Evolutionary conservation across 2,113 vertebrate species (phyloP).

Genomic region (Kobus ellipsiprymnus): DNA sequence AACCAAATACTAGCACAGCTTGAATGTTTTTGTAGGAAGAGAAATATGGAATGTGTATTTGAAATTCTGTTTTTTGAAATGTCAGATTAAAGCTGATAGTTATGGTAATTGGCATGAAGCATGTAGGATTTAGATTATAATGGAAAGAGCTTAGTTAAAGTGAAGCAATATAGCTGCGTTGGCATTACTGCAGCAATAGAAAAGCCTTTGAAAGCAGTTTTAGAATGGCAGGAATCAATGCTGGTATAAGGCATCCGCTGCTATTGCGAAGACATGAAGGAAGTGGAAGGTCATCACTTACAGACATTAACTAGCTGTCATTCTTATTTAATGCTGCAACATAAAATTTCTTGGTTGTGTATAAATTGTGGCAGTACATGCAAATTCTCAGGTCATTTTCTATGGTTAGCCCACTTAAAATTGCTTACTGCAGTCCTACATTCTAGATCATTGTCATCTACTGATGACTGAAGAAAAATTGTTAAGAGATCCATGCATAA

Average conservation of each 20-base stretch:
- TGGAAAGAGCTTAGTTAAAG: slow-evolving; percentile 26
- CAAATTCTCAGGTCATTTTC: not conserved
- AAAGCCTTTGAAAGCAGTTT: not conserved
- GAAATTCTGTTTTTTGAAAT: slow-evolving; percentile 50
- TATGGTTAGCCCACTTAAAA: not conserved
- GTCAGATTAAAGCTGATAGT: slow-evolving; percentile 42
- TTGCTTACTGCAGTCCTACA: slow-evolving; percentile 24
- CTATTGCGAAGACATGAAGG: not conserved
- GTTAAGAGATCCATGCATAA: not conserved
- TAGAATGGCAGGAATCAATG: slow-evolving; percentile 22
- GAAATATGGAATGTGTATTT: slow-evolving; percentile 42
- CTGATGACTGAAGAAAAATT: slow-evolving; percentile 27
- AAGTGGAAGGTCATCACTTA: not conserved
- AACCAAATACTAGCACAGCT: slow-evolving; percentile 16
- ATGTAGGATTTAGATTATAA: slow-evolving; percentile 18
- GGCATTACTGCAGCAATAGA: not conserved
- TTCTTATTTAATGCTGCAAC: not conserved
- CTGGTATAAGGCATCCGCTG: not conserved
- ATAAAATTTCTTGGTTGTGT: not conserved
- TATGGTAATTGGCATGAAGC: not conserved
- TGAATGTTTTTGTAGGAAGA: not conserved
- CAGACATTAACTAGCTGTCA: not conserved
- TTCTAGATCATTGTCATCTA: slow-evolving; percentile 4
- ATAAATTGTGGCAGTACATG: not conserved
- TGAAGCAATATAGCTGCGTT: not conserved